Conservation (phyloP, 2,888 invertebrate genomes). For the Polydesmus complanatus region DNA sequence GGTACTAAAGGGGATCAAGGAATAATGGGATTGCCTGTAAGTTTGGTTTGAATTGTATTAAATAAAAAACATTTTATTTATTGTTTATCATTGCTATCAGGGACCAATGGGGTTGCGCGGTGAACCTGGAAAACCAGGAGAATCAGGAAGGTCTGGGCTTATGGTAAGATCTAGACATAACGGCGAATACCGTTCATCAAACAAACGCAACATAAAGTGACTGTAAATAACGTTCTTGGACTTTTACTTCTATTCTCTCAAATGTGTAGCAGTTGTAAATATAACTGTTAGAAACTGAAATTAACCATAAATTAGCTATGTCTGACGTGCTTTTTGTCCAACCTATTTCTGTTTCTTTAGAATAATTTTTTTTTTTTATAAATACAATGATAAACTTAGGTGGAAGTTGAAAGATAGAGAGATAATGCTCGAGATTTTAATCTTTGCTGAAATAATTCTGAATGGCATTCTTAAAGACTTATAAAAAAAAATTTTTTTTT, state of each 20-base stretch:
- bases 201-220: conserved; percentile 8
- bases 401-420: too few species aligned
- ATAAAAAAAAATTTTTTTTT: too few species aligned
- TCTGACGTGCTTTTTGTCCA: too few species aligned
- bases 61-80: background rate
- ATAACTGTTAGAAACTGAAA: background rate
- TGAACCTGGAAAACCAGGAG: conserved; percentile 54
- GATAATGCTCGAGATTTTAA: too few species aligned
- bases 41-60: too few species aligned
- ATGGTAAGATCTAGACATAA: conserved; percentile 47
- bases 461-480: too few species aligned
- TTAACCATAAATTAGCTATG: background rate
- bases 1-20: conserved; percentile 73
- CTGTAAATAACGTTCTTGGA: background rate
- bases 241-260: background rate
- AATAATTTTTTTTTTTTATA: too few species aligned
- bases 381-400: too few species aligned
- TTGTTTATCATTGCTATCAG: conserved; percentile 30
- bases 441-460: too few species aligned
- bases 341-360: too few species aligned
- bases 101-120: conserved; percentile 70
- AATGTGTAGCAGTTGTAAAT: background rate
- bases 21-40: conserved; percentile 91
- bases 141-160: conserved; percentile 57
- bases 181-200: conserved; percentile 3